A percentile compares a stretch with the other conserved stretches of the same genome.
phyloP scores from a whole-genome alignment of 2,888 invertebrate species.

The Hydrotaea cyrtoneurina region DNA sequence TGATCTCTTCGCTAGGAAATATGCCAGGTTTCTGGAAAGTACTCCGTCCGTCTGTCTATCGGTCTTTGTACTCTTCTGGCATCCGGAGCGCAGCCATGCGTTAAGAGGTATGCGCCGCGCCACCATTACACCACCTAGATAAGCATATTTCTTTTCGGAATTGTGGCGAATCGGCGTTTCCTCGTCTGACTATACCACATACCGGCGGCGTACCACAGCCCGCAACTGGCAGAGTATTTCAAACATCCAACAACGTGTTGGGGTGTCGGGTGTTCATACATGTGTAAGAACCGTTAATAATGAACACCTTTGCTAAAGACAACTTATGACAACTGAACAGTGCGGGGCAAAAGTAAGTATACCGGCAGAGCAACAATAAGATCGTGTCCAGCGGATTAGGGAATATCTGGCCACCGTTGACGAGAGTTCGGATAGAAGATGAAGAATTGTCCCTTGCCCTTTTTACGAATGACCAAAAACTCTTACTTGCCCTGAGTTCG shows the following conservation, averaged over 20 bases:
- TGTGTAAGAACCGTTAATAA: conserved; percentile 31
- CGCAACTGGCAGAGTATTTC: not conserved
- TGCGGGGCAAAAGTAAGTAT: not conserved
- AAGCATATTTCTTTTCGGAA: conserved; percentile 21
- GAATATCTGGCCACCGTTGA: no score
- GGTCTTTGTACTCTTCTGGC: not conserved
- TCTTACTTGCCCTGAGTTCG: no score
- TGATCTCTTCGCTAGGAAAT: not conserved
- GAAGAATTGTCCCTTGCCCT: no score
- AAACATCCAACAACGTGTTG: not conserved
- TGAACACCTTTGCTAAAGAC: not conserved
- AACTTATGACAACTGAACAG: conserved; percentile 11
- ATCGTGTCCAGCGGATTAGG: no score
- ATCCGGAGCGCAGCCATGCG: conserved; percentile 41
- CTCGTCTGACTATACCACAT: not conserved
- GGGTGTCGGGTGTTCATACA: not conserved
- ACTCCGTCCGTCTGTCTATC: no score
- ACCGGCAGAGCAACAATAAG: no score
- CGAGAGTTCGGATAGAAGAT: no score
- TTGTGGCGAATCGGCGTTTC: conserved; percentile 2
- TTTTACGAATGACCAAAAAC: no score
- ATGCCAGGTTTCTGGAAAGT: not conserved
- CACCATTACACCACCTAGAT: conserved; percentile 27
- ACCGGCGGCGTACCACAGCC: not conserved
- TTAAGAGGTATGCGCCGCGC: conserved; percentile 43